Evolutionary conservation across 1,140 invertebrate genomes (phyloP).

Genomic region (Philopotamus ludificatus): DNA sequence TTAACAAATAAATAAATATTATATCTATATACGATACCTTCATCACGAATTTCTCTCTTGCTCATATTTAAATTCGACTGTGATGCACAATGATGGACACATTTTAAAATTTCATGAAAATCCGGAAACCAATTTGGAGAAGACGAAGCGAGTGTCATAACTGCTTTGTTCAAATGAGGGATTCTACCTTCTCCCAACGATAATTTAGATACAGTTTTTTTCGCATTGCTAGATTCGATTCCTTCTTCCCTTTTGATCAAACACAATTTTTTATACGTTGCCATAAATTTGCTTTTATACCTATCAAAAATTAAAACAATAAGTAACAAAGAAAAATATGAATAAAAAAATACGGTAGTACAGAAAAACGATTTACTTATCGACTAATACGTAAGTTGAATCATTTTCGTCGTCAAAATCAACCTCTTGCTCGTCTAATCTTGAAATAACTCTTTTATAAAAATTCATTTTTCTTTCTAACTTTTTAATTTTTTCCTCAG

Average conservation of each 20-base stretch:
- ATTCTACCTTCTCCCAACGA: conserved; percentile 12
- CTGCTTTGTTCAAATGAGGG: conserved; percentile 11
- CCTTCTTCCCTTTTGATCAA: conserved; percentile 29
- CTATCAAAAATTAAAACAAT: conserved; percentile 16
- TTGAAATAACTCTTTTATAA: conserved; percentile 31
- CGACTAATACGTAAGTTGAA: conserved; percentile 29
- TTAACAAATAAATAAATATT: neutral
- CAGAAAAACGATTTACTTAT: conserved; percentile 25
- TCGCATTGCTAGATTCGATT: neutral
- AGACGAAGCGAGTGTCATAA: conserved; percentile 13
- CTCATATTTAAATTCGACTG: conserved; percentile 19
- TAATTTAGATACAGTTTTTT: neutral
- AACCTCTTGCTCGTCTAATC: conserved; percentile 32
- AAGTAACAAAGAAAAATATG: neutral
- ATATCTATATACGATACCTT: neutral
- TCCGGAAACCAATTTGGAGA: conserved; percentile 34
- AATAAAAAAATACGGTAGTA: neutral
- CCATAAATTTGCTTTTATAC: conserved; percentile 30
- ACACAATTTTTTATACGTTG: conserved; percentile 32
- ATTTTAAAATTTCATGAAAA: conserved; percentile 28
- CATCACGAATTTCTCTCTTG: neutral
- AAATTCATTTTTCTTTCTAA: conserved; percentile 27
- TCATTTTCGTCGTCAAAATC: conserved; percentile 30
- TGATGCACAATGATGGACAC: conserved; percentile 20
- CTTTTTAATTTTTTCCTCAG: conserved; percentile 14